Percentiles rank a stretch among this genome's conserved stretches.
These are phyloP conservation scores for Drosophila carrolli DNA, from an alignment of 1,140 invertebrate species.

Conservation along the genomic window DNA sequence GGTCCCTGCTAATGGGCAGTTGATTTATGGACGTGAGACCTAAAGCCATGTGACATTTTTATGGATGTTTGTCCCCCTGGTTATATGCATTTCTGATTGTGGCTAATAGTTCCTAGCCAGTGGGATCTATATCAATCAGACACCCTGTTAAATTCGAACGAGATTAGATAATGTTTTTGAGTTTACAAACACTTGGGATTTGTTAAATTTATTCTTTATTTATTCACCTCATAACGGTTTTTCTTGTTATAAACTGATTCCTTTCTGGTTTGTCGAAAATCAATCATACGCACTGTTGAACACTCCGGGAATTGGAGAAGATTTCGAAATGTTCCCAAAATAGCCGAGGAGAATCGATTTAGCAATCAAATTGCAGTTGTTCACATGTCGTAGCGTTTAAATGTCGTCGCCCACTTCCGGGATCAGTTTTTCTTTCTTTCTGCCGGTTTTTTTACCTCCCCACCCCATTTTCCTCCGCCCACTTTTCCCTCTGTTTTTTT, in stretches of 20 bases:
- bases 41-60: conserved; percentile 58
- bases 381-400: conserved; percentile 61
- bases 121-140: conserved; percentile 67
- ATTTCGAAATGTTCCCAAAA: conserved; percentile 25
- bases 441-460: conserved; percentile 16
- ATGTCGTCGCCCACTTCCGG: conserved; percentile 71
- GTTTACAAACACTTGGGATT: no score
- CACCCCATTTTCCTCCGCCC: background rate
- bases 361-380: conserved; percentile 67
- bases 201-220: no score
- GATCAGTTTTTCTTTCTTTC: conserved; percentile 46
- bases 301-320: background rate
- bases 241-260: no score
- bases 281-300: conserved; percentile 28
- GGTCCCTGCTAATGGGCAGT: conserved; percentile 57
- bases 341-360: conserved; percentile 41
- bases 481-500: background rate
- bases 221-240: no score
- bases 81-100: conserved; percentile 71
- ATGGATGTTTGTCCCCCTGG: conserved; percentile 50
- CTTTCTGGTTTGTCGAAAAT: conserved; percentile 10
- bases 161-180: no score
- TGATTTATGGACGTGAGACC: conserved; percentile 59
- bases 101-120: conserved; percentile 42
- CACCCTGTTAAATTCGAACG: conserved; percentile 42